A percentile compares a stretch with the other conserved stretches of the same genome.
Evolutionary conservation across 2,797 vertebrate genomes (phyloP).

Genomic region (Apogon hyalosoma): DNA sequence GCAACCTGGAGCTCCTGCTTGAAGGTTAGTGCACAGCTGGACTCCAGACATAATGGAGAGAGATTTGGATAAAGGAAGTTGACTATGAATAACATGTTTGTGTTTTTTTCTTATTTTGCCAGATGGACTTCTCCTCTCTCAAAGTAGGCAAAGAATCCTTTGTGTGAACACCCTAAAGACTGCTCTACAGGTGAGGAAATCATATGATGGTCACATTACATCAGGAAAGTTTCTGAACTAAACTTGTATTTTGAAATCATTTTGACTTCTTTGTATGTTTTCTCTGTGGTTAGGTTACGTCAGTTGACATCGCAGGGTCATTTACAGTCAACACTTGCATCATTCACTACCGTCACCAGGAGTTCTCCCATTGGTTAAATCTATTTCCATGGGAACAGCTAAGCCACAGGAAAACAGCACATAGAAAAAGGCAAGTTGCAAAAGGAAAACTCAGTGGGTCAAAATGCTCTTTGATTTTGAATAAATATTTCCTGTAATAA

Average conservation of each 20-base stretch:
- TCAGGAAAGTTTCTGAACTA: constrained; percentile 1
- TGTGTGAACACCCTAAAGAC: constrained; percentile 93
- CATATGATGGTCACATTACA: background rate
- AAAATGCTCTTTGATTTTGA: background rate
- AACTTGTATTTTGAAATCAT: constrained; percentile 1
- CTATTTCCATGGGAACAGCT: constrained; percentile 89
- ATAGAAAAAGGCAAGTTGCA: constrained; percentile 78
- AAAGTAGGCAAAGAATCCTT: constrained; percentile 96
- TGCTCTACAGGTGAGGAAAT: constrained; percentile 85
- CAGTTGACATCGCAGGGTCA: constrained; percentile 89
- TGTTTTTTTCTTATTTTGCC: constrained; percentile 20
- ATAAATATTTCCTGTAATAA: background rate
- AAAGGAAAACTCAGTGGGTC: background rate
- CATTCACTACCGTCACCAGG: constrained; percentile 97
- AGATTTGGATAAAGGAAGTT: constrained; percentile 12
- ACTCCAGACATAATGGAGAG: background rate
- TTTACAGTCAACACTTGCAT: constrained; percentile 94
- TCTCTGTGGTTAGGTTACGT: constrained; percentile 86
- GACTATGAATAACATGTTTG: constrained; percentile 5
- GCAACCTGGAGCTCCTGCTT: constrained; percentile 89
- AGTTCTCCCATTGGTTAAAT: constrained; percentile 95
- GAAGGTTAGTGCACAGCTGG: constrained; percentile 85
- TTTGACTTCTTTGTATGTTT: constrained; percentile 1
- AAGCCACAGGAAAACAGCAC: constrained; percentile 74
- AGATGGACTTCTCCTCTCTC: constrained; percentile 97